Base-by-base conservation (phyloP, 2,113 vertebrate species). In the Cettia cetti region DNA sequence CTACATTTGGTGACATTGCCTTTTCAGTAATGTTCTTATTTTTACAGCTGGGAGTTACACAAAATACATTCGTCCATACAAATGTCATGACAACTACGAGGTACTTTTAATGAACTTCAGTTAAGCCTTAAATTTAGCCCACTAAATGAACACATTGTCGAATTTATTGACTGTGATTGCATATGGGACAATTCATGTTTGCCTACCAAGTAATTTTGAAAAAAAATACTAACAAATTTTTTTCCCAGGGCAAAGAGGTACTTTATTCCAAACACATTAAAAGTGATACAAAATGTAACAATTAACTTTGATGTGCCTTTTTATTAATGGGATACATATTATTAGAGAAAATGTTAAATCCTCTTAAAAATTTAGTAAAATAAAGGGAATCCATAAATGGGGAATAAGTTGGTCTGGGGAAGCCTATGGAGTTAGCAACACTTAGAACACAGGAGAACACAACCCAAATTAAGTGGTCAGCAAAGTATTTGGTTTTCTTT, bases 81-180 rank as follows among this genome's bases (percentile, higher is more conserved):
- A 54, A 64, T 52, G 3, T 8, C 30, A 60, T 26, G 11, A n/a
- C 0, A 0, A 47, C 52, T 78, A 56, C 23, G 5, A 24, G 7
- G 6, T 50, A 54, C 13, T 54, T 77, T 31, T 42, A 64, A 50
- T 42, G 7, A 54, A 59, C 9, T 3, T 59, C 6, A 9, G 12
- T 6, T 54, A 69, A 81, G 18, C 56, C 40, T 42, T 52, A 45
- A 50, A 54, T 63, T 63, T 47, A 53, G 37, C 17, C 4, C 5
- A 49, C 3, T 1, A 21, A 30, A 10, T 64, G 35, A 45, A 10
- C 28, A 60, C 10, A 31, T 22, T 13, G 19, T 53, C 54, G 9
- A 72, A 72, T 28, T 44, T 68, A 10, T 35, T 78, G 23, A 28
- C 47, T 5, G 1, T 47, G n/a, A 37, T 66, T 63, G 2, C 14